Evolutionary conservation across 2,113 vertebrate genomes (phyloP).

Genomic region (Ictidomys tridecemlineatus): DNA sequence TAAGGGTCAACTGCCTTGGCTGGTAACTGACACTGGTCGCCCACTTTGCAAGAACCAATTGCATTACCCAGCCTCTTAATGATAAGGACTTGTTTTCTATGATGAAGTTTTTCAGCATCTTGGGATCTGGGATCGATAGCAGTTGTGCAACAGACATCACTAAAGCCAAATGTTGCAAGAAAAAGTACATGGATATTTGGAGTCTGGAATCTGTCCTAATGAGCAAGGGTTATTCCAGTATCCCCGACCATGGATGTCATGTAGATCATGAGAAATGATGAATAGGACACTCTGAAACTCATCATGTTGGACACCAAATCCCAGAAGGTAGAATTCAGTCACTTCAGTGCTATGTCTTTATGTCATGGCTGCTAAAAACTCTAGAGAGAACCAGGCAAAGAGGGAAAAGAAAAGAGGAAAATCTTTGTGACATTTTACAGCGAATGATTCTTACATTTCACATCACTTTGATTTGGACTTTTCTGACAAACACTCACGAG

Average conservation of each 20-base stretch:
- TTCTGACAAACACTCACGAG: background rate
- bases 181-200: slow-evolving; percentile 74
- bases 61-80: background rate
- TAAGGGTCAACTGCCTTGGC: slow-evolving; percentile 45
- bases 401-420: background rate
- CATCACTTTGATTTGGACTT: background rate
- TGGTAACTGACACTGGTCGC: slow-evolving; percentile 27
- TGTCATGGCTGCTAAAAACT: background rate
- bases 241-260: slow-evolving; percentile 61
- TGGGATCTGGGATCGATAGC: background rate
- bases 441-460: background rate
- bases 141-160: slow-evolving; percentile 58
- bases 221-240: slow-evolving; percentile 65
- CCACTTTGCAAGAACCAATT: slow-evolving; percentile 48
- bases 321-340: slow-evolving; percentile 64
- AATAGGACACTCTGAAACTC: slow-evolving; percentile 46
- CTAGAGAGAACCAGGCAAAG: background rate
- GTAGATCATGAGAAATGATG: slow-evolving; percentile 63
- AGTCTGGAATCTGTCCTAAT: slow-evolving; percentile 68
- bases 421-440: background rate
- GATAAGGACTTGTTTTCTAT: slow-evolving; percentile 39
- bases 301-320: slow-evolving; percentile 40
- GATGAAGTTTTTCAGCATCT: slow-evolving; percentile 29
- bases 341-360: slow-evolving; percentile 44
- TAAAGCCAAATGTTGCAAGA: slow-evolving; percentile 75